A percentile compares a stretch with the other conserved stretches of the same genome.
Evolutionary conservation across 2,797 vertebrate species (phyloP).

Genomic region (Toxotes lorentzi): DNA sequence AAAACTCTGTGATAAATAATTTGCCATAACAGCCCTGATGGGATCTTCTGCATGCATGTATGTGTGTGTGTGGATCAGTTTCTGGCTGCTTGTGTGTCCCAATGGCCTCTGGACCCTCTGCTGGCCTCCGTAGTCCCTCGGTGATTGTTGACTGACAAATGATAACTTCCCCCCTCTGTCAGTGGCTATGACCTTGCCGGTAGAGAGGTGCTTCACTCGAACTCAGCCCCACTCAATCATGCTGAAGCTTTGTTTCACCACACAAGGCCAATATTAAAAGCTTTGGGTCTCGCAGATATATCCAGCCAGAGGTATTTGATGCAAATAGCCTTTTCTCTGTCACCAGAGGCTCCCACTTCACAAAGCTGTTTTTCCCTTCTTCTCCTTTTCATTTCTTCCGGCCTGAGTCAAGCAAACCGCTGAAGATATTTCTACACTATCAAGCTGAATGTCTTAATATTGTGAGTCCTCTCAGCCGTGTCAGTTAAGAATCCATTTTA

Average conservation of each 20-base stretch:
- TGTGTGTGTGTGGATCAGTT: background rate
- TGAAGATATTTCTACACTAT: constrained; percentile 7
- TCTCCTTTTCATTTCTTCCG: background rate
- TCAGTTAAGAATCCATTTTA: constrained; percentile 10
- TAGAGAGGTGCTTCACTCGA: constrained; percentile 39
- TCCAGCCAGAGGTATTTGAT: constrained; percentile 7
- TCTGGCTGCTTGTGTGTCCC: background rate
- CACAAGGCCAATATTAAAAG: constrained; percentile 22
- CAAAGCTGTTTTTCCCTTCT: background rate
- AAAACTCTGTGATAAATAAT: constrained; percentile 41
- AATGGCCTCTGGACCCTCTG: constrained; percentile 2
- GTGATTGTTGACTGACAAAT: constrained; percentile 51
- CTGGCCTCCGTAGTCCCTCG: constrained; percentile 28
- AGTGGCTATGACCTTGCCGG: constrained; percentile 66
- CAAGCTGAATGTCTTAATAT: constrained; percentile 15
- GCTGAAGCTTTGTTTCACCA: constrained; percentile 36
- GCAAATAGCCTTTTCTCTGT: constrained; percentile 20
- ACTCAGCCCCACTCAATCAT: constrained; percentile 49
- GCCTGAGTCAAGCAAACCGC: background rate
- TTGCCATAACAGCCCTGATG: constrained; percentile 17
- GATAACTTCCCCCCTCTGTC: constrained; percentile 50
- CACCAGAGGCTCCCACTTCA: constrained; percentile 3
- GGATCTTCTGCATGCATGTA: constrained; percentile 16
- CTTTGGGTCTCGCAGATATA: constrained; percentile 10
- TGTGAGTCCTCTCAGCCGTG: constrained; percentile 8